A percentile compares a stretch with the other conserved stretches of the same genome.
These are phyloP conservation scores for Cyrtorhinus lividipennis DNA, from an alignment of 1,140 invertebrate species.

Conservation along the genomic window DNA sequence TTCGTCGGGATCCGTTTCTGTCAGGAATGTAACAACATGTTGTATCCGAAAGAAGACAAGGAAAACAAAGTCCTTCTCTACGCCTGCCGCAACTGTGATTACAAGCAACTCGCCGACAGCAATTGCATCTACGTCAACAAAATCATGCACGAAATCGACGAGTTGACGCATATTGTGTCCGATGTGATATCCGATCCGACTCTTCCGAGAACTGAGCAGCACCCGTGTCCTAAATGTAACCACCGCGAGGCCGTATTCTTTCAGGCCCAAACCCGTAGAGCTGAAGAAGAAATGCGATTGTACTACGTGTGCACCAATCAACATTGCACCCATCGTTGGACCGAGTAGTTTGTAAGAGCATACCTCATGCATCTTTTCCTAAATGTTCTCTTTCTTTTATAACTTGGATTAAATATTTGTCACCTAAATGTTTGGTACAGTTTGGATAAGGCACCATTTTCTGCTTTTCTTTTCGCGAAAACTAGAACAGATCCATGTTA, in stretches of 20 bases:
- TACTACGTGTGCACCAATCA: constrained; percentile 96
- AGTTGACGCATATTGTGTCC: constrained; percentile 92
- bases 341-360: too few relatives aligned
- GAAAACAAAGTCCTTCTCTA: constrained; percentile 90
- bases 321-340: constrained; percentile 93
- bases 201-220: constrained; percentile 92
- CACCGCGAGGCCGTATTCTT: constrained; percentile 88
- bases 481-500: too few relatives aligned
- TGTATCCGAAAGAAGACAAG: constrained; percentile 98
- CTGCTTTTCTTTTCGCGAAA: too few relatives aligned
- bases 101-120: constrained; percentile 89
- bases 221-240: constrained; percentile 91
- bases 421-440: too few relatives aligned
- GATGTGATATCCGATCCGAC: constrained; percentile 98
- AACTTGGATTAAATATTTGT: too few relatives aligned
- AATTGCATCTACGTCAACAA: constrained; percentile 99
- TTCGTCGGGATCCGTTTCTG: constrained; percentile 93
- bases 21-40: constrained; percentile 98
- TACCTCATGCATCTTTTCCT: too few relatives aligned
- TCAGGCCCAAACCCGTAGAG: constrained; percentile 84
- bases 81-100: constrained; percentile 94
- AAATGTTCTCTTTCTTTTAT: too few relatives aligned
- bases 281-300: constrained; percentile 97
- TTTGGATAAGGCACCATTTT: too few relatives aligned
- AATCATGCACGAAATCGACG: constrained; percentile 99